phyloP scores from a whole-genome alignment of 2,888 invertebrate species.

The Neoscelio sp. region DNA sequence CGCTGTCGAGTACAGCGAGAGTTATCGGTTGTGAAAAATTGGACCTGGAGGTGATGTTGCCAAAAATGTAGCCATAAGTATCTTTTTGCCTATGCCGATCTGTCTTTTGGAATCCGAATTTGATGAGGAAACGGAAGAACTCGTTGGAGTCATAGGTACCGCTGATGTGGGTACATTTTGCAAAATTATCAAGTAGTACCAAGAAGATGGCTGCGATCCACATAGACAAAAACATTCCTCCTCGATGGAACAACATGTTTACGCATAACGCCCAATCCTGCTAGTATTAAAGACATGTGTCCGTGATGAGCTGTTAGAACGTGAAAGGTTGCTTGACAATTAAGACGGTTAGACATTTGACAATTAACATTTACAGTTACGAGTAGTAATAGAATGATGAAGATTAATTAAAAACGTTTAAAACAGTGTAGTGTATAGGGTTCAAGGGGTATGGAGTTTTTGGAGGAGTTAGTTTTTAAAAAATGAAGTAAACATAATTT shows the following conservation, averaged over 20 bases:
- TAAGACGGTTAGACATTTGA: too few species aligned
- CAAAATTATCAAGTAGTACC: constrained; percentile 52
- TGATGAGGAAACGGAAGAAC: constrained; percentile 95
- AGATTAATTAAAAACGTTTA: too few species aligned
- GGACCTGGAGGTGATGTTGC: constrained; percentile 92
- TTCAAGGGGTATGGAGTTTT: too few species aligned
- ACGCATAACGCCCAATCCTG: constrained; percentile 46
- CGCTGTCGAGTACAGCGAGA: constrained; percentile 95
- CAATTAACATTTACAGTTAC: too few species aligned
- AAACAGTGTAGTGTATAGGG: too few species aligned
- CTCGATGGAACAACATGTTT: constrained; percentile 51
- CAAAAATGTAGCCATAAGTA: constrained; percentile 97
- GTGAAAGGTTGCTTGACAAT: too few species aligned
- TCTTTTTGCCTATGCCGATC: constrained; percentile 92
- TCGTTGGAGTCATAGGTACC: constrained; percentile 88
- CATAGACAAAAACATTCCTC: constrained; percentile 41
- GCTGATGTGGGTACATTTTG: constrained; percentile 84
- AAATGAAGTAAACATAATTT: too few species aligned
- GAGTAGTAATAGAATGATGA: too few species aligned
- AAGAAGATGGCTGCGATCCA: constrained; percentile 30
- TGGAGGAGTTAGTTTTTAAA: too few species aligned
- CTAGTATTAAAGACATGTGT: constrained; percentile 45
- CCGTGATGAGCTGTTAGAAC: constrained; percentile 23
- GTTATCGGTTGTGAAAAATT: constrained; percentile 89
- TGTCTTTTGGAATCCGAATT: constrained; percentile 98